Conservation (phyloP, 2,888 invertebrate genomes). For the Spodoptera exigua region DNA sequence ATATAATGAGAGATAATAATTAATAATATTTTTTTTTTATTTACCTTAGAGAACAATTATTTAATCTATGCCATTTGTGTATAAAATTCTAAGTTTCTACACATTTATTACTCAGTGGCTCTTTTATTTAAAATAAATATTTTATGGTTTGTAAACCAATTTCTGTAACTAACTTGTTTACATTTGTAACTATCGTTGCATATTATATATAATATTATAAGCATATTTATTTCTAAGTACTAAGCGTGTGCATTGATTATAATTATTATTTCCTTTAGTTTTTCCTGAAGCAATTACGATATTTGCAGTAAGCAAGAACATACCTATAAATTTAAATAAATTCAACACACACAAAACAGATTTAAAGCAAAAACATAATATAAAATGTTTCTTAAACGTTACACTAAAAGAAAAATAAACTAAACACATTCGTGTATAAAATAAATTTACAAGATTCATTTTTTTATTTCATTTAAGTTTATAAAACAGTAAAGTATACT, state of each 20-base stretch:
- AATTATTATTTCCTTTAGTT: conserved; percentile 10
- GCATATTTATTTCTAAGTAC: background rate
- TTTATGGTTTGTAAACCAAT: no score
- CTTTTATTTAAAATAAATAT: no score
- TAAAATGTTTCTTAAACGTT: conserved; percentile 7
- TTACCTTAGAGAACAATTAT: no score
- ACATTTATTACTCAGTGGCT: no score
- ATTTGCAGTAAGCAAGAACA: background rate
- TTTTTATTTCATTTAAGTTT: conserved; percentile 30
- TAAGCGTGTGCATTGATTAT: background rate
- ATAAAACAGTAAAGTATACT: conserved; percentile 7
- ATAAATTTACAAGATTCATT: conserved; percentile 33
- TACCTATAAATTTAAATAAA: background rate
- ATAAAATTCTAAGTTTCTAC: no score
- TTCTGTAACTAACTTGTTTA: conserved; percentile 20
- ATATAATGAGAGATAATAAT: no score
- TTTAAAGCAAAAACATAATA: background rate
- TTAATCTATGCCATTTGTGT: no score
- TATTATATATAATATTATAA: no score
- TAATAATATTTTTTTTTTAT: no score
- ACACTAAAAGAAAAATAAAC: conserved; percentile 22
- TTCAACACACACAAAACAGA: background rate
- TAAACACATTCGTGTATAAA: conserved; percentile 10
- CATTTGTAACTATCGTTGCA: background rate
- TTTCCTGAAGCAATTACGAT: conserved; percentile 28